Base-by-base conservation (phyloP, 2,113 vertebrate species). In the Orycteropus afer region DNA sequence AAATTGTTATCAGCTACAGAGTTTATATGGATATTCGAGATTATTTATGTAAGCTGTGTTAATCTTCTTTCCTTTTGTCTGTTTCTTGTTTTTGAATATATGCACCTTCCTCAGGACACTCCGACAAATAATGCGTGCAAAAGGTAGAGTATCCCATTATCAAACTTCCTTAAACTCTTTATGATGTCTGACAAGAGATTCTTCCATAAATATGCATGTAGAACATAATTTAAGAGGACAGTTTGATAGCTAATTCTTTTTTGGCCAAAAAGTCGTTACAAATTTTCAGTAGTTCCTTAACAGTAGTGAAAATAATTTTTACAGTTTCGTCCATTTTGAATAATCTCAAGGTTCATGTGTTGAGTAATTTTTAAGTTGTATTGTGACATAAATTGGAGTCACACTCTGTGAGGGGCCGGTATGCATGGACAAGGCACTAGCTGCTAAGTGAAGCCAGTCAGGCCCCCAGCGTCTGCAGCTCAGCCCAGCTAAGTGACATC, bases 101-200 rank as follows among this genome's bases (percentile, higher is more conserved):
- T 91, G 59, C 23, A 11, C 65, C 80, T 78, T 94, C 65, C 96
- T 83, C 65, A 98, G 97, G 89, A 94, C n/a, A 94, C 97, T 96
- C 92, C 47, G 3, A 92, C 82, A 92, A 78, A 63, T 37, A 34
- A 47, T 49, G 20, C 61, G 0, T 96, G 49, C 94, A 96, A 87
- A 97, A 97, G 97, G 97, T 98, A 86, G 55, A 94, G 97, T 98
- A 95, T 93, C 32, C 11, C 42, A 23, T 93, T 91, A 76, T 76
- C 29, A 27, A 34, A 90, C 18, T 95, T 96, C 37, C 13, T 89
- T 95, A 61, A 51, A 20, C 7, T 92, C 27, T 89, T 17, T 4
- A 23, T 95, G 59, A 93, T 85, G 37, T 67, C 69, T 89, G 45
- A 23, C 65, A 77, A 93, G 65, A 87, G 10, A 0, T 80, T 93